Percentiles rank a stretch among this genome's conserved stretches.
Conservation (phyloP, 2,797 vertebrate species). For the Microtus agrestis region DNA sequence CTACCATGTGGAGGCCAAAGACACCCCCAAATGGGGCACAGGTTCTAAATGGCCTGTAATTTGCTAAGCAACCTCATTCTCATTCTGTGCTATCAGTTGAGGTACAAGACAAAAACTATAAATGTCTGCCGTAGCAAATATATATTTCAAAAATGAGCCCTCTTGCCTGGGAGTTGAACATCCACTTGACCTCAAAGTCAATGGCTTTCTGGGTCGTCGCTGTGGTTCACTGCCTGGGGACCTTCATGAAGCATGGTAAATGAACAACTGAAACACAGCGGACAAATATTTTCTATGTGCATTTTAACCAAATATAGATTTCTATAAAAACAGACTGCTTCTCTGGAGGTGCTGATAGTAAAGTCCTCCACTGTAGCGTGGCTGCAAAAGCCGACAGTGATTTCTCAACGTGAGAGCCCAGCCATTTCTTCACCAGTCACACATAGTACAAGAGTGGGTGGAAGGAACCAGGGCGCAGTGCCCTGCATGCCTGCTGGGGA, state of each 20-base stretch:
- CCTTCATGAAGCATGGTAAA: slow-evolving; percentile 47
- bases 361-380: background rate
- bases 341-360: background rate
- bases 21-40: background rate
- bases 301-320: slow-evolving; percentile 57
- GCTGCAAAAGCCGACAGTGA: background rate
- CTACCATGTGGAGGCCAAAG: slow-evolving; percentile 4
- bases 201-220: background rate
- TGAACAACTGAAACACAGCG: slow-evolving; percentile 18
- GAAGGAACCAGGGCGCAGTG: background rate
- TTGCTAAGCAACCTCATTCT: slow-evolving; percentile 50
- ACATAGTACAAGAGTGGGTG: background rate
- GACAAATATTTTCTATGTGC: slow-evolving; percentile 73
- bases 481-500: background rate
- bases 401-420: slow-evolving; percentile 38
- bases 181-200: slow-evolving; percentile 32
- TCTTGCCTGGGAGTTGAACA: slow-evolving; percentile 29
- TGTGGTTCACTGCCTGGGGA: slow-evolving; percentile 45
- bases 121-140: slow-evolving; percentile 16
- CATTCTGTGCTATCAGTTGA: slow-evolving; percentile 24
- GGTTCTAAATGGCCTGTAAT: slow-evolving; percentile 50
- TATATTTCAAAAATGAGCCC: slow-evolving; percentile 56
- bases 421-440: background rate
- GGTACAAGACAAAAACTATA: slow-evolving; percentile 10
- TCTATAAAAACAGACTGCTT: slow-evolving; percentile 20